phyloP scores from a whole-genome alignment of 2,113 vertebrate genomes.

The Pogonocichla stellata region DNA sequence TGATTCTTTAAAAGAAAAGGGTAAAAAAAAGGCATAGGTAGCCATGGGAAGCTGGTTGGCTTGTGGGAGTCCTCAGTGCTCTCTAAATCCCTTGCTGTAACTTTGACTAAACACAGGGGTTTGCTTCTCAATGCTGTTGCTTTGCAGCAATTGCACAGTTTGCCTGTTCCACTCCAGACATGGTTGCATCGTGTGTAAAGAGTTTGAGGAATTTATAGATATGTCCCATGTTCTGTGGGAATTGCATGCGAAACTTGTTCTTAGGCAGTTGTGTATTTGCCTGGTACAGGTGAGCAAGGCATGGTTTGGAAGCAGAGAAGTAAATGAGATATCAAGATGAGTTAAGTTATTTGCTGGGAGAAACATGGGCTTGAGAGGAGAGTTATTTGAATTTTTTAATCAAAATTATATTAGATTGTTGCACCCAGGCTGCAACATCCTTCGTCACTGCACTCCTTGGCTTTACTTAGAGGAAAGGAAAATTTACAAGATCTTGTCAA shows the following conservation, averaged over 20 bases:
- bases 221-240: neutral
- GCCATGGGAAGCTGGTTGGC: neutral
- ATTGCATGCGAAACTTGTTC: neutral
- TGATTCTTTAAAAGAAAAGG: neutral
- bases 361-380: neutral
- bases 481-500: neutral
- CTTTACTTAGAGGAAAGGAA: neutral
- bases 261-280: neutral
- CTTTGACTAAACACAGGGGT: neutral
- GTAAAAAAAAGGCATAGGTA: neutral
- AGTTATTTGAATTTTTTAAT: neutral
- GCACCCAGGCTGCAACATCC: neutral
- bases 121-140: neutral
- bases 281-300: neutral
- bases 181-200: neutral
- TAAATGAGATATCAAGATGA: neutral
- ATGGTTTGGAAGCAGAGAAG: neutral
- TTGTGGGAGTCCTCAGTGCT: neutral
- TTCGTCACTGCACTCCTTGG: neutral
- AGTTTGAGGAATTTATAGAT: neutral
- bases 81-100: neutral
- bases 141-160: accelerated
- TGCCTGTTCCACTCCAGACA: neutral
- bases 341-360: neutral
- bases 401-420: neutral